phyloP scores from a whole-genome alignment of 1,140 invertebrate species.

The Pseudomyrmex gracilis region DNA sequence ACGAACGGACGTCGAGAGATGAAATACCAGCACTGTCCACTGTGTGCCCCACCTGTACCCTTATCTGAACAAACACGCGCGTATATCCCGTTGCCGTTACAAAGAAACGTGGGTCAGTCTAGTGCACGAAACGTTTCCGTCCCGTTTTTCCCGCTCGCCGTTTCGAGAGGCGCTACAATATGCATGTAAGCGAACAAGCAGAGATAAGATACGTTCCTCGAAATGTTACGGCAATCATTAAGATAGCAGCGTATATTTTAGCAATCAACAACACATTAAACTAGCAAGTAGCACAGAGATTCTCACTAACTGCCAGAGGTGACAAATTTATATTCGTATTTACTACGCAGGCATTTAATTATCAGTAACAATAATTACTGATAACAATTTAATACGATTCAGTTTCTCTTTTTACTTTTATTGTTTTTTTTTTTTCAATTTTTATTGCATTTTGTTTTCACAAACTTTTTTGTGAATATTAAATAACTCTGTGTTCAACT shows the following conservation, averaged over 20 bases:
- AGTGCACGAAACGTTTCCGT: conserved; percentile 63
- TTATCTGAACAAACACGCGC: conserved; percentile 83
- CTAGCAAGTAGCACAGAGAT: not conserved
- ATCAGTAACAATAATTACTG: too few relatives aligned
- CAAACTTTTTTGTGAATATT: not conserved
- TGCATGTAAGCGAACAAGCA: conserved; percentile 42
- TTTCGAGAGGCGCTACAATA: conserved; percentile 33
- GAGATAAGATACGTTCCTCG: conserved; percentile 50
- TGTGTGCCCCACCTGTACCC: conserved; percentile 80
- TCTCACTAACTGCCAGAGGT: not conserved
- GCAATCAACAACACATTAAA: conserved; percentile 25
- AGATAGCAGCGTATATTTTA: conserved; percentile 39
- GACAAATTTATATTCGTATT: not conserved
- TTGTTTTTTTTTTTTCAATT: conserved; percentile 1
- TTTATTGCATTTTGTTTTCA: not conserved
- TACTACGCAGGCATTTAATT: not conserved
- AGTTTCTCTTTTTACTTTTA: not conserved
- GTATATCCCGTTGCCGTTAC: conserved; percentile 76
- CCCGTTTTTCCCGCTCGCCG: conserved; percentile 67
- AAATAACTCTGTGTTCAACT: not conserved
- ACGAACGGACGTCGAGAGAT: conserved; percentile 76
- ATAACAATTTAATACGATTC: too few relatives aligned
- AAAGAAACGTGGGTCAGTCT: conserved; percentile 74
- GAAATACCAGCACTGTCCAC: conserved; percentile 83
- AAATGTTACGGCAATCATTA: conserved; percentile 49